Evolutionary conservation across 1,140 invertebrate species (phyloP).

Genomic region (Alviniconcha marisindica): DNA sequence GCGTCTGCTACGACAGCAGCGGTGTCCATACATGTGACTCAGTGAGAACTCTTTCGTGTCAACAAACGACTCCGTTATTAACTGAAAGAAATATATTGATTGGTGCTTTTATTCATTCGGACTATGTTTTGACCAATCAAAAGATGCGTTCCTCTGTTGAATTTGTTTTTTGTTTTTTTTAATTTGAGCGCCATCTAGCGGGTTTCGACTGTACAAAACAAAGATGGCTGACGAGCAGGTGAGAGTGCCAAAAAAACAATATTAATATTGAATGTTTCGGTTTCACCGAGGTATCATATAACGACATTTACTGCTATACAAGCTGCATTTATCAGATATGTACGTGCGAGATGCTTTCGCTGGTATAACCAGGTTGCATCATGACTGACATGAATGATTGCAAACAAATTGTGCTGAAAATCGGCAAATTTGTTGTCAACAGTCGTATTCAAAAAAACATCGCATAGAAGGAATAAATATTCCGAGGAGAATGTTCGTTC

Average conservation of each 20-base stretch:
- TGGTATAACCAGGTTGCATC: no score
- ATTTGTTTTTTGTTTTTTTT: no score
- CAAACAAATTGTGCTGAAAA: no score
- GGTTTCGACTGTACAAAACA: slow-evolving; percentile 52
- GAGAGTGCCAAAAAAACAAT: slow-evolving; percentile 23
- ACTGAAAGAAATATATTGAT: neutral
- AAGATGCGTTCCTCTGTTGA: neutral
- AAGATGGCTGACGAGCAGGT: slow-evolving; percentile 75
- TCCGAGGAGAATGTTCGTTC: no score
- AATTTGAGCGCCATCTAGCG: slow-evolving; percentile 45
- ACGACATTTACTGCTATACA: no score
- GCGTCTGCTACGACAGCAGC: neutral
- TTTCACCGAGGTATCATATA: no score
- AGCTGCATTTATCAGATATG: no score
- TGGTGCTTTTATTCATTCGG: neutral
- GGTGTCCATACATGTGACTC: neutral
- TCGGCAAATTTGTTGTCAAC: no score
- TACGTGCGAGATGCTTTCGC: no score
- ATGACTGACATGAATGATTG: no score
- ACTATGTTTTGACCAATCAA: neutral
- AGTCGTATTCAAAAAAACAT: no score
- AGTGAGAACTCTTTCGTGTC: neutral
- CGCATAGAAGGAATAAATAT: no score
- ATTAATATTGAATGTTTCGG: neutral
- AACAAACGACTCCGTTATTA: neutral